phyloP scores from a whole-genome alignment of 2,888 invertebrate genomes.

The Eupithecia pulchellata region DNA sequence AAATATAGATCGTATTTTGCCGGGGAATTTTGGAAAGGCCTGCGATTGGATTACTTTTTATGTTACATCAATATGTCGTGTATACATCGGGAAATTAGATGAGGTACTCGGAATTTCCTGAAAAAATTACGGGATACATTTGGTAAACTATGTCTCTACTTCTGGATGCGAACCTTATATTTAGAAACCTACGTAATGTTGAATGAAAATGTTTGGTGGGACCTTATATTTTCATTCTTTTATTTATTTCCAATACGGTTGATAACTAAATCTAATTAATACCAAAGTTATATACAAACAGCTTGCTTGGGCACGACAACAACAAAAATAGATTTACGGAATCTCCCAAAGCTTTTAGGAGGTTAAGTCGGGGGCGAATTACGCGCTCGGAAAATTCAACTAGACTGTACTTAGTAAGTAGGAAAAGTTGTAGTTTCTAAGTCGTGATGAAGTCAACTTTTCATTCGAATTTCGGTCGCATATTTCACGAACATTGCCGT shows the following conservation, averaged over 20 bases:
- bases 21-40: constrained; percentile 30
- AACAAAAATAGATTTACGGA: background rate
- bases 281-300: too few species aligned
- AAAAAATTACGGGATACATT: background rate
- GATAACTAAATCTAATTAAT: too few species aligned
- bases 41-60: constrained; percentile 37
- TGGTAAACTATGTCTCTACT: background rate
- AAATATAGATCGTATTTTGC: constrained; percentile 34
- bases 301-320: too few species aligned
- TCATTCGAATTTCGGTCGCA: constrained; percentile 10
- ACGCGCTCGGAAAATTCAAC: background rate
- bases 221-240: too few species aligned
- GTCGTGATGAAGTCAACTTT: constrained; percentile 7
- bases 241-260: too few species aligned
- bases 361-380: background rate
- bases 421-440: constrained; percentile 15
- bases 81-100: constrained; percentile 19
- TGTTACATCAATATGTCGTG: constrained; percentile 33
- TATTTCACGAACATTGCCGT: constrained; percentile 23
- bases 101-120: constrained; percentile 11
- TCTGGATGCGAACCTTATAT: background rate
- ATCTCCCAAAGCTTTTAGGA: background rate
- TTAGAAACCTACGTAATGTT: background rate
- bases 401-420: background rate
- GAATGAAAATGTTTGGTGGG: background rate